phyloP scores from a whole-genome alignment of 2,888 invertebrate genomes.

The Trichopoda pennipes region DNA sequence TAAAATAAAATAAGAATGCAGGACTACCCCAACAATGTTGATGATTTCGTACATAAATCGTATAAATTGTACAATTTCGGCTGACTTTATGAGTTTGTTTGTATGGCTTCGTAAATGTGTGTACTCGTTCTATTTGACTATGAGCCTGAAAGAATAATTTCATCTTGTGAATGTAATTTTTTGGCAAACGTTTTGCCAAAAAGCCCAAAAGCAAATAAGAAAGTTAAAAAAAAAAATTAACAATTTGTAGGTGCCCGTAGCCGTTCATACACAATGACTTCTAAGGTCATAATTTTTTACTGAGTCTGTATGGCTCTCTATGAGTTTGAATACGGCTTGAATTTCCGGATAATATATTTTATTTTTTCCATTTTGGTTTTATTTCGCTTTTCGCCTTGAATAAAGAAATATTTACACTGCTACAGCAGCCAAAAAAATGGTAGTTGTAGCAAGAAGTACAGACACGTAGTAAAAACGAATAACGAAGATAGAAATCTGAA shows the following conservation, averaged over 20 bases:
- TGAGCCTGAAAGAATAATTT: slow-evolving; percentile 48
- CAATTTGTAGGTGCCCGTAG: slow-evolving; percentile 67
- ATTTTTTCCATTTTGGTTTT: not conserved
- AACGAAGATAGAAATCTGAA: slow-evolving; percentile 60
- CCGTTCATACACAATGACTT: slow-evolving; percentile 60
- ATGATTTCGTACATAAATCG: slow-evolving; percentile 73
- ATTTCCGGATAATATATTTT: slow-evolving; percentile 59
- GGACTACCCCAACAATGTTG: slow-evolving; percentile 66
- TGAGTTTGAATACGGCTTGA: slow-evolving; percentile 43
- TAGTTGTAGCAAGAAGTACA: not conserved
- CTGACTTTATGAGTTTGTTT: slow-evolving; percentile 69
- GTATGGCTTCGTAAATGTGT: slow-evolving; percentile 29
- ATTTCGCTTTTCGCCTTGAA: slow-evolving; percentile 29
- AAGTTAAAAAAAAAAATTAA: slow-evolving; percentile 36
- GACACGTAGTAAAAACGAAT: slow-evolving; percentile 39
- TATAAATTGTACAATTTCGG: slow-evolving; percentile 78
- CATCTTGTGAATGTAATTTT: slow-evolving; percentile 51
- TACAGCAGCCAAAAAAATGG: slow-evolving; percentile 38
- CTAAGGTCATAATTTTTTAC: slow-evolving; percentile 67
- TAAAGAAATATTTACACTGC: slow-evolving; percentile 55
- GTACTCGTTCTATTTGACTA: slow-evolving; percentile 47
- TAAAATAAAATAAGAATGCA: slow-evolving; percentile 12
- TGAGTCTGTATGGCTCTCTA: slow-evolving; percentile 28
- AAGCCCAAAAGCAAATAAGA: slow-evolving; percentile 22
- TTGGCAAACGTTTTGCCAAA: slow-evolving; percentile 60